Evolutionary conservation across 2,113 vertebrate species (phyloP), one percentile per base, ranked within the genome.

Genomic region (Cinclus mexicanus): DNA sequence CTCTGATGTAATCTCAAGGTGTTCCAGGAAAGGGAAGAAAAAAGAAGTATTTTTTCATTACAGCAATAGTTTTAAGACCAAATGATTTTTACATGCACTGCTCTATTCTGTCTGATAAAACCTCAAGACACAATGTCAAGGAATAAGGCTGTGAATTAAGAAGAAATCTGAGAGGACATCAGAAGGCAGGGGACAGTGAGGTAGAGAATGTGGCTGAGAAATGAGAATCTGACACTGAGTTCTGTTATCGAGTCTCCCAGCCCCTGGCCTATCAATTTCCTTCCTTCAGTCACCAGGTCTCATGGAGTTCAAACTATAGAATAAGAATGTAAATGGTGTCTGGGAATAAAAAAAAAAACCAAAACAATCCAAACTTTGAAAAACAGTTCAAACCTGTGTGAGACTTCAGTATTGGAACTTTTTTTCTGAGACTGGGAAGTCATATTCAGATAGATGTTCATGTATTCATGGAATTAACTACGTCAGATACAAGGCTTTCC

Each of bases 361-460:
- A 18, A 18, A 42, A 50, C 21, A 5, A 6, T 3, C 35, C 18
- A 53, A 25, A 20, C 5, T 8, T 8, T 55, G 53, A 84, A 64
- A 84, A 41, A 2, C 41, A 64, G 7, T 52, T 74, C 13, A 81
- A 81, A 57, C 31, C 7, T 71, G 19, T 7, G 17, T 42, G 44
- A 85, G 90, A 37, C 21, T 69, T n/a, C n/a, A 25, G 56, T 29
- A 42, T 17, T 8, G 50, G 35, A 24, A 37, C 7, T 50, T 37
- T 50, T 50, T 46, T 44, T 35, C 79, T 83, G 3, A 33, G 21
- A 35, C 6, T 0, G 0, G 12, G 24, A 15, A 71, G 5, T 53
- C 15, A 7, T n/a, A 61, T 61, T 80, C 41, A 52, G 9, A 24
- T 33, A 60, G 64, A 31, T 70, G 29, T 8, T 70, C 15, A 22